phyloP scores from a whole-genome alignment of 2,113 vertebrate species.

The Nibea albiflora region DNA sequence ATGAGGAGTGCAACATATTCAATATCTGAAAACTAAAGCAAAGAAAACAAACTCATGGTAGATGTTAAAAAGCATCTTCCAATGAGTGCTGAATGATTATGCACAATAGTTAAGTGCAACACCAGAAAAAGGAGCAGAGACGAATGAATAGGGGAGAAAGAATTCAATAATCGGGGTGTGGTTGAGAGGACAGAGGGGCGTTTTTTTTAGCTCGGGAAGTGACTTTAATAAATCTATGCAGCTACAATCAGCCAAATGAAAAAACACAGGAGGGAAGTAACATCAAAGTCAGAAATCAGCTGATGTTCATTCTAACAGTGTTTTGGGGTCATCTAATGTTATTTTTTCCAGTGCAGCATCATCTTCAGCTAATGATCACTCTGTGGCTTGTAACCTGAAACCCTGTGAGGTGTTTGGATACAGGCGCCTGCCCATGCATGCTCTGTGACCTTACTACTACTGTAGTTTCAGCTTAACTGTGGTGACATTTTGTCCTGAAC shows the following conservation, averaged over 20 bases:
- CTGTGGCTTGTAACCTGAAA: slow-evolving; percentile 1
- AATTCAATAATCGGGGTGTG: slow-evolving; percentile 12
- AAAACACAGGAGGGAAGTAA: background rate
- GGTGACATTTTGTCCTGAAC: background rate
- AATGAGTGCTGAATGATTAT: background rate
- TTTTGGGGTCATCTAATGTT: background rate
- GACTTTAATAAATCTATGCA: background rate
- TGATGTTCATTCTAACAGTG: background rate
- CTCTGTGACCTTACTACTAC: background rate
- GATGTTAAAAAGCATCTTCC: background rate
- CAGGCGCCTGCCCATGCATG: background rate
- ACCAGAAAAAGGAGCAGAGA: background rate
- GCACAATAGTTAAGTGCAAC: background rate
- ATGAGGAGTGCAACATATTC: background rate
- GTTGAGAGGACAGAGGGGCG: background rate
- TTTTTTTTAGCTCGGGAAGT: background rate
- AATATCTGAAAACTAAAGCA: background rate
- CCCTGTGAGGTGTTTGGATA: background rate
- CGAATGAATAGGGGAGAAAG: background rate
- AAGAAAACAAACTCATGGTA: background rate
- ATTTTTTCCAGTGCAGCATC: background rate
- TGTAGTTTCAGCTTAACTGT: background rate
- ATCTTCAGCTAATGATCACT: background rate
- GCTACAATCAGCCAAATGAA: background rate
- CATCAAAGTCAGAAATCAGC: background rate